These are phyloP conservation scores for Saccopteryx leptura DNA, from an alignment of 2,113 vertebrate genomes.

Conservation along the genomic window DNA sequence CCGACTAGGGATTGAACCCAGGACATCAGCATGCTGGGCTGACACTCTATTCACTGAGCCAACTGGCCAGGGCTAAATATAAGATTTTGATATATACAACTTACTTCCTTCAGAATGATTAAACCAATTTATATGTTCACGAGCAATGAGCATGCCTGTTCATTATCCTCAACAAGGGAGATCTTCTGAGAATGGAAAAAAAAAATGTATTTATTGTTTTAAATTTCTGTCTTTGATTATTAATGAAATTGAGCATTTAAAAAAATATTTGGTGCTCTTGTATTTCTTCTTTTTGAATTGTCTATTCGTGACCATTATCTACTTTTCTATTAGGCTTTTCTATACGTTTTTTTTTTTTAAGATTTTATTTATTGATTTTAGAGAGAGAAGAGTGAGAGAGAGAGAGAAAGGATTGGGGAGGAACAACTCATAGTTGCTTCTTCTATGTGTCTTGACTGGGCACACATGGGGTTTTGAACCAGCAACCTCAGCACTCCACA, in stretches of 20 bases:
- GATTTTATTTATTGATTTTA: no score
- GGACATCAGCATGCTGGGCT: no score
- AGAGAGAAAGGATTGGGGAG: no score
- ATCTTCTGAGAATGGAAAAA: background rate
- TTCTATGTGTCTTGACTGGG: no score
- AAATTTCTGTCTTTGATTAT: conserved; percentile 28
- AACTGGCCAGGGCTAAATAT: background rate
- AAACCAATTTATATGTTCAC: background rate
- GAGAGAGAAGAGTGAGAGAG: no score
- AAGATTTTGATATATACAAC: background rate
- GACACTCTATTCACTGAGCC: no score
- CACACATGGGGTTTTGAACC: no score
- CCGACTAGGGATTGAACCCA: no score
- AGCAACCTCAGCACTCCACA: no score
- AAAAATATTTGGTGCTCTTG: background rate
- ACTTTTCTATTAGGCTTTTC: background rate
- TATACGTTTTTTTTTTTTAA: background rate
- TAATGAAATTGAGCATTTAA: conserved; percentile 20
- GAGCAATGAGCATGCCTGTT: background rate
- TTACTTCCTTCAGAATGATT: background rate
- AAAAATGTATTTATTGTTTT: background rate
- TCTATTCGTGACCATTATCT: background rate
- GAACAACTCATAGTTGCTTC: no score
- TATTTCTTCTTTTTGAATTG: conserved; percentile 29
- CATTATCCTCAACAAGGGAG: background rate